phyloP scores from a whole-genome alignment of 2,888 invertebrate genomes.

The Oasisia sp. region DNA sequence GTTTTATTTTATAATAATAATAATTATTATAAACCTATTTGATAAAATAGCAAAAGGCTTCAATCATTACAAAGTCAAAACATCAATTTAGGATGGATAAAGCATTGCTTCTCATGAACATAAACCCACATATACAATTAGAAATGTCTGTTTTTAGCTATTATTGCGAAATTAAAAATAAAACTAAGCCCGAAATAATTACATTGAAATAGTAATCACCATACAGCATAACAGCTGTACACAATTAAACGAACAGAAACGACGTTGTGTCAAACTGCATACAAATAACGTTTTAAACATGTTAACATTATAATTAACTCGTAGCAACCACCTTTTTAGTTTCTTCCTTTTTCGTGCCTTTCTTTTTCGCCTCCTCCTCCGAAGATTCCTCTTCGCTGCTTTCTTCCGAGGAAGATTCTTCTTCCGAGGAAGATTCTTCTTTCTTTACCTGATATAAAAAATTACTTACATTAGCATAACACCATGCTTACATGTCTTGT shows the following conservation, averaged over 20 bases:
- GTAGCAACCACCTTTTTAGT: neutral
- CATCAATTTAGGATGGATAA: neutral
- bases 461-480: neutral
- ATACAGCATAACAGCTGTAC: neutral
- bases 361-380: neutral
- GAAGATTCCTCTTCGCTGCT: conserved; percentile 24
- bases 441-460: neutral
- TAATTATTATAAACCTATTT: neutral
- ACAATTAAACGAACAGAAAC: neutral
- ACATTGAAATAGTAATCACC: neutral
- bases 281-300: neutral
- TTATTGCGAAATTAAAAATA: neutral
- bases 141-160: neutral
- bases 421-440: conserved; percentile 17
- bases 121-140: neutral
- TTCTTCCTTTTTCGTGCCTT: neutral
- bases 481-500: neutral
- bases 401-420: conserved; percentile 24
- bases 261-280: neutral
- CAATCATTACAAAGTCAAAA: neutral
- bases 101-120: neutral
- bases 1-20: neutral
- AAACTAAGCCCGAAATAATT: neutral
- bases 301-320: neutral
- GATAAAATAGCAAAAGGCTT: neutral